Evolutionary conservation across 2,888 invertebrate genomes (phyloP).

Genomic region (Cryptocephalus moraei): DNA sequence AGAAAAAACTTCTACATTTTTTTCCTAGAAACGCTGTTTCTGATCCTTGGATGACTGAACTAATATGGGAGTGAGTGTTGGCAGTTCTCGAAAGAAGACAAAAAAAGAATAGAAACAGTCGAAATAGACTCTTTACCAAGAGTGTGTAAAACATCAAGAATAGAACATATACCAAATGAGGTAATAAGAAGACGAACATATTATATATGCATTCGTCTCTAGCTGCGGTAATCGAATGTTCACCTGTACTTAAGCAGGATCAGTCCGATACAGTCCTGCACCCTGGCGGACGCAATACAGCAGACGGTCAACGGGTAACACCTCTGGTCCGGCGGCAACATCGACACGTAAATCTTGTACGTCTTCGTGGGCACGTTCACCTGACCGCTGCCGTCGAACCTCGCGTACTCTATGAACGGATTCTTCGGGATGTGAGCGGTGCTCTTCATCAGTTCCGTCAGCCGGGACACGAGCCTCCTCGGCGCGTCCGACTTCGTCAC

Average conservation of each 20-base stretch:
- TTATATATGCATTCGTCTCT: too few relatives aligned
- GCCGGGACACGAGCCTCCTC: constrained; percentile 44
- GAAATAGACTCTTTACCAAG: too few relatives aligned
- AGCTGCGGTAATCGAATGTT: background rate
- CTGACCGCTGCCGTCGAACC: constrained; percentile 84
- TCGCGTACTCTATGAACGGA: constrained; percentile 82
- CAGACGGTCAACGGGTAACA: constrained; percentile 76
- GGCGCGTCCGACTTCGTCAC: constrained; percentile 20
- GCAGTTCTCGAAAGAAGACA: too few relatives aligned
- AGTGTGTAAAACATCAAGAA: too few relatives aligned
- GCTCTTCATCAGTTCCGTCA: constrained; percentile 67
- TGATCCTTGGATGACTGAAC: too few relatives aligned
- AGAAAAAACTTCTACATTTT: too few relatives aligned
- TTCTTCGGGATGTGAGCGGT: constrained; percentile 70
- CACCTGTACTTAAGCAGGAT: constrained; percentile 78
- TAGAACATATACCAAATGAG: too few relatives aligned
- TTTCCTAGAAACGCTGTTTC: too few relatives aligned
- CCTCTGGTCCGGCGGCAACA: constrained; percentile 70
- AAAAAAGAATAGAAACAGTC: too few relatives aligned
- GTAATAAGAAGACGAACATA: too few relatives aligned
- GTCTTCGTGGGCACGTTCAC: constrained; percentile 68
- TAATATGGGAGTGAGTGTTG: too few relatives aligned
- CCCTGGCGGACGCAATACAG: constrained; percentile 75
- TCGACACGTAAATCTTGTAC: constrained; percentile 83
- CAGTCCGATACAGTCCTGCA: constrained; percentile 84